Percentiles rank a stretch among this genome's conserved stretches.
These are phyloP conservation scores for Misgurnus mizolepis DNA, from an alignment of 2,113 vertebrate species.

Conservation along the genomic window DNA sequence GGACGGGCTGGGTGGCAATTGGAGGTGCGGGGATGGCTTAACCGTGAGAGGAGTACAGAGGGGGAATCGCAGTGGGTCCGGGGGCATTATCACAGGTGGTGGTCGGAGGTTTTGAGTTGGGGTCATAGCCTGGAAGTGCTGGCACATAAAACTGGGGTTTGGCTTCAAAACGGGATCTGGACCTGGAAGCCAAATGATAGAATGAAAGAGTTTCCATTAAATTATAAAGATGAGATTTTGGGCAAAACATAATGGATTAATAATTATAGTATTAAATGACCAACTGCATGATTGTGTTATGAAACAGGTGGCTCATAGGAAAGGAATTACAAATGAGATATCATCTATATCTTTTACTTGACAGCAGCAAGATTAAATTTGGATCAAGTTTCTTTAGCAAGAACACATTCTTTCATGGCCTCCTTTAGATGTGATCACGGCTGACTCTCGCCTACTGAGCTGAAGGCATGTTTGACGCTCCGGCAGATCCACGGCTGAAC, in stretches of 20 bases:
- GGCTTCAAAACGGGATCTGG: conserved; percentile 74
- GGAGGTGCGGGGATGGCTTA: conserved; percentile 69
- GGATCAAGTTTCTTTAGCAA: not conserved
- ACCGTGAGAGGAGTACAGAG: conserved; percentile 58
- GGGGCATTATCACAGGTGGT: conserved; percentile 61
- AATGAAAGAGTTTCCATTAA: not conserved
- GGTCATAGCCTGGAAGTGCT: conserved; percentile 76
- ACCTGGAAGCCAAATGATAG: conserved; percentile 58
- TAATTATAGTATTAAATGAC: not conserved
- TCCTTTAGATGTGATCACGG: conserved; percentile 12
- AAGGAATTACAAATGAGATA: too few relatives aligned
- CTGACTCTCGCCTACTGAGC: conserved; percentile 26
- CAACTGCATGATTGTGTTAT: too few relatives aligned
- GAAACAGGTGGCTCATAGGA: too few relatives aligned
- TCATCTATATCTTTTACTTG: too few relatives aligned
- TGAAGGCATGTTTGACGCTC: conserved; percentile 8
- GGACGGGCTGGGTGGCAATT: conserved; percentile 76
- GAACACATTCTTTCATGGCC: conserved; percentile 32
- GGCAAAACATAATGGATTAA: not conserved
- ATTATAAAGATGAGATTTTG: not conserved
- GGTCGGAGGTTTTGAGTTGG: conserved; percentile 64
- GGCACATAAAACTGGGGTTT: conserved; percentile 75
- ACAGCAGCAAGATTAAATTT: conserved; percentile 1
- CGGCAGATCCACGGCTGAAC: not conserved
- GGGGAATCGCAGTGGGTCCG: conserved; percentile 59